phyloP scores from a whole-genome alignment of 2,797 vertebrate genomes.

The Lophotriccus pileatus region DNA sequence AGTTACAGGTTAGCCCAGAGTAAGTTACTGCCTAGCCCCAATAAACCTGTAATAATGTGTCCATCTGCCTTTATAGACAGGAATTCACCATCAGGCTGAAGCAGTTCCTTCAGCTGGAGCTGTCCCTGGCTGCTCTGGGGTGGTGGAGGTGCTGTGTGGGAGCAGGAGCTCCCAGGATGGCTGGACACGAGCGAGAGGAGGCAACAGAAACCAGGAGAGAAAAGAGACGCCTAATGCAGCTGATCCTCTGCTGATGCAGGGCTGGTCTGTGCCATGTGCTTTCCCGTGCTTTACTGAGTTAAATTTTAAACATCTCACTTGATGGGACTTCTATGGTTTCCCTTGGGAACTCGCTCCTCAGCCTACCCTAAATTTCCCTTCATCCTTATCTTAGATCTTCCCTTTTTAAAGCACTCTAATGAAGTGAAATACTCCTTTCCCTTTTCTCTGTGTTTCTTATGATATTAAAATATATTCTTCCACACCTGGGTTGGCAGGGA shows the following conservation, averaged over 20 bases:
- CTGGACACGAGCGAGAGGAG: neutral
- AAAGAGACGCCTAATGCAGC: neutral
- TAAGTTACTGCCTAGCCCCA: neutral
- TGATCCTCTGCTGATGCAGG: neutral
- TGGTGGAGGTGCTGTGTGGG: neutral
- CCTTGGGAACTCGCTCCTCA: slow-evolving; percentile 17
- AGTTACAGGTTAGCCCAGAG: neutral
- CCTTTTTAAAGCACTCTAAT: slow-evolving; percentile 41
- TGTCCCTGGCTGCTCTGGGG: neutral
- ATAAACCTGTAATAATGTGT: neutral
- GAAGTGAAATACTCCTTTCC: slow-evolving; percentile 23
- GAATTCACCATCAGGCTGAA: neutral
- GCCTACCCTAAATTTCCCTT: slow-evolving; percentile 34
- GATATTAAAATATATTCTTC: slow-evolving; percentile 49
- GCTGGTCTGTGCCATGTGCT: neutral
- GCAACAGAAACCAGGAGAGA: neutral
- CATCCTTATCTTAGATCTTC: slow-evolving; percentile 58
- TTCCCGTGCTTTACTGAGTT: neutral
- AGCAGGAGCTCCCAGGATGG: accelerated
- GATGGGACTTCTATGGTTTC: slow-evolving; percentile 27
- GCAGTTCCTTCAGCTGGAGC: neutral
- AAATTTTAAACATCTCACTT: slow-evolving; percentile 9
- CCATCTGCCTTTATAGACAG: neutral
- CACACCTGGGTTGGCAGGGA: neutral
- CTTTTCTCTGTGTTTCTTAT: slow-evolving; percentile 11